A percentile compares a stretch with the other conserved stretches of the same genome.
phyloP scores from a whole-genome alignment of 2,797 vertebrate genomes.

The Momotus momota region DNA sequence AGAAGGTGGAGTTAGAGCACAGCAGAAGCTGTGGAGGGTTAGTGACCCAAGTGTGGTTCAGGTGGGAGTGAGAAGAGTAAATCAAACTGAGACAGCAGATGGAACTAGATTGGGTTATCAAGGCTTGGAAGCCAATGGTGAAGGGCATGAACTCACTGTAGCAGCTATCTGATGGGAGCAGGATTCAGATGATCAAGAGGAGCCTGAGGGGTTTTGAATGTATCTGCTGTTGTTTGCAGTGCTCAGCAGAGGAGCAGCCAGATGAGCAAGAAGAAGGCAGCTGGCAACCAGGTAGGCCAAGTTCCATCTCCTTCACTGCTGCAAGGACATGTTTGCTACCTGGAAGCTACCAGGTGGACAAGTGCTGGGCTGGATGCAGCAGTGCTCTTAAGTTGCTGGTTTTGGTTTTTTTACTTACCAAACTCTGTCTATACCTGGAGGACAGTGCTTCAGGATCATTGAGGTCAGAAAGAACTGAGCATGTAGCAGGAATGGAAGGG shows the following conservation, averaged over 20 bases:
- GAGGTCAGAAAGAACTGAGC: background rate
- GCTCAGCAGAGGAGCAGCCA: constrained; percentile 97
- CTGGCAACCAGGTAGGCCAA: constrained; percentile 93
- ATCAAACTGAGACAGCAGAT: background rate
- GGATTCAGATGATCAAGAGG: background rate
- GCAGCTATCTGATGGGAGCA: background rate
- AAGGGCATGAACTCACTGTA: background rate
- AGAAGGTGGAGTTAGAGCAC: background rate
- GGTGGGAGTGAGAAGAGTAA: background rate
- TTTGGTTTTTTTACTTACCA: background rate
- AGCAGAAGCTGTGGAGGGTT: background rate
- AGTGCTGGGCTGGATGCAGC: background rate
- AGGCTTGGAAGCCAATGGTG: background rate
- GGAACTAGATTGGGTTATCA: background rate
- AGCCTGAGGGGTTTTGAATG: constrained; percentile 22
- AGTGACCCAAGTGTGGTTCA: background rate
- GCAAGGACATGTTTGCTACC: background rate
- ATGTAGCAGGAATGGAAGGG: background rate
- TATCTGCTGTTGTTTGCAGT: constrained; percentile 76
- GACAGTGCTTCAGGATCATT: background rate
- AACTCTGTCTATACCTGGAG: background rate
- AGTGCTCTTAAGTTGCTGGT: background rate
- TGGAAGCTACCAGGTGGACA: constrained; percentile 6
- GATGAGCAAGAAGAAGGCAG: constrained; percentile 94
- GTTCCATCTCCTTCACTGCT: constrained; percentile 20